phyloP scores from a whole-genome alignment of 2,888 invertebrate genomes.

The Branchinecta sandiegonensis region DNA sequence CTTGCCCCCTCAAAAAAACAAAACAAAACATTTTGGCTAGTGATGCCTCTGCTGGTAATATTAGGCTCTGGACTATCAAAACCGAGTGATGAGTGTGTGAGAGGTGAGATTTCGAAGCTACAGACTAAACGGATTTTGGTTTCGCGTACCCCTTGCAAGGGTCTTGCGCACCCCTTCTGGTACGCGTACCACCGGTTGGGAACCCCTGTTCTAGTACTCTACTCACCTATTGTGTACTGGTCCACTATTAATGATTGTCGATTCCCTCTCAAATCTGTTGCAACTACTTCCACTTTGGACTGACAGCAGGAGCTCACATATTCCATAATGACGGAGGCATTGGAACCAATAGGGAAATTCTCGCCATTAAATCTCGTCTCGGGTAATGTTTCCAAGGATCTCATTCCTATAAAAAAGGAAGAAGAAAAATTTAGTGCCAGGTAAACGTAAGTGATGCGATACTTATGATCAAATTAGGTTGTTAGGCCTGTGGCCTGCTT shows the following conservation, averaged over 20 bases:
- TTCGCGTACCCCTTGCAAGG: no score
- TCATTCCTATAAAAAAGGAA: conserved; percentile 19
- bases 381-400: conserved; percentile 20
- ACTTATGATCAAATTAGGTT: no score
- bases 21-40: no score
- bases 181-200: no score
- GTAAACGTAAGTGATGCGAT: neutral
- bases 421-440: neutral
- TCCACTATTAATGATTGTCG: conserved; percentile 20
- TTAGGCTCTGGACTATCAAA: no score
- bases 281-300: conserved; percentile 18
- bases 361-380: conserved; percentile 21
- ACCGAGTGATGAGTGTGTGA: no score
- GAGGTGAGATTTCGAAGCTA: no score
- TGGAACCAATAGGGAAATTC: conserved; percentile 50
- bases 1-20: no score
- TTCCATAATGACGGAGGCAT: conserved; percentile 47
- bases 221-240: conserved; percentile 18
- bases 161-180: no score
- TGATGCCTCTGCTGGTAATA: no score
- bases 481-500: neutral
- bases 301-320: conserved; percentile 53
- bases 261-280: conserved; percentile 21
- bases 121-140: no score
- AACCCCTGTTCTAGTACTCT: neutral